phyloP scores from a whole-genome alignment of 1,140 invertebrate species.

The Meloidogyne hapla region DNA sequence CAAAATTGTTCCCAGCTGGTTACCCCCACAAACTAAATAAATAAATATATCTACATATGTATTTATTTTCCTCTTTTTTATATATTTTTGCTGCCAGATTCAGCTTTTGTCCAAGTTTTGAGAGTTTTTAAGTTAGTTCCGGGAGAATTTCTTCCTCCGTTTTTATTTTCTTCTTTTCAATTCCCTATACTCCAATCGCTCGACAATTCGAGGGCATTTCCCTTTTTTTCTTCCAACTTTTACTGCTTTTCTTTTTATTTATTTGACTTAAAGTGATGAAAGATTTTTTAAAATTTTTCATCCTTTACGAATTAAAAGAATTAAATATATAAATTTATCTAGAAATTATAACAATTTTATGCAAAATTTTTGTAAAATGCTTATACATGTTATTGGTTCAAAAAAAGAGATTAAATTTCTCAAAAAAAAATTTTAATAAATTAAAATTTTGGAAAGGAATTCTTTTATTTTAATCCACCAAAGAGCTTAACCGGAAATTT shows the following conservation, averaged over 20 bases:
- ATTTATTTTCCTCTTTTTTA: not conserved
- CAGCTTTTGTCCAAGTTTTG: not conserved
- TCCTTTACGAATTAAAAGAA: not conserved
- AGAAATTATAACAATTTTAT: not conserved
- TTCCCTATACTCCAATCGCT: constrained; percentile 4
- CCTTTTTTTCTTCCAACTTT: not conserved
- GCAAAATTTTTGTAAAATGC: too few relatives aligned
- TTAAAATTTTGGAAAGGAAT: not conserved
- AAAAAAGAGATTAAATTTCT: not conserved
- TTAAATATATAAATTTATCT: not conserved
- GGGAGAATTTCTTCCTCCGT: not conserved
- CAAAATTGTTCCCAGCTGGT: constrained; percentile 2
- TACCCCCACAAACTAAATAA: not conserved
- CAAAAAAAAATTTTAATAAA: not conserved
- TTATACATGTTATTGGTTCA: too few relatives aligned
- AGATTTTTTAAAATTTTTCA: not conserved
- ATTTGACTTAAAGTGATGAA: constrained; percentile 4
- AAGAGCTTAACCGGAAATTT: not conserved
- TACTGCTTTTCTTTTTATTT: not conserved
- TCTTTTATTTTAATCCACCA: not conserved
- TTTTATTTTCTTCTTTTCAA: not conserved
- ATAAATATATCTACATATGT: not conserved
- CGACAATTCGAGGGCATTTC: not conserved
- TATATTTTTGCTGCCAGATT: not conserved
- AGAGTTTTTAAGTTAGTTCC: not conserved